Percentiles rank a stretch among this genome's conserved stretches.
Conservation (phyloP, 2,797 vertebrate genomes). For the Coregonus suidteri region DNA sequence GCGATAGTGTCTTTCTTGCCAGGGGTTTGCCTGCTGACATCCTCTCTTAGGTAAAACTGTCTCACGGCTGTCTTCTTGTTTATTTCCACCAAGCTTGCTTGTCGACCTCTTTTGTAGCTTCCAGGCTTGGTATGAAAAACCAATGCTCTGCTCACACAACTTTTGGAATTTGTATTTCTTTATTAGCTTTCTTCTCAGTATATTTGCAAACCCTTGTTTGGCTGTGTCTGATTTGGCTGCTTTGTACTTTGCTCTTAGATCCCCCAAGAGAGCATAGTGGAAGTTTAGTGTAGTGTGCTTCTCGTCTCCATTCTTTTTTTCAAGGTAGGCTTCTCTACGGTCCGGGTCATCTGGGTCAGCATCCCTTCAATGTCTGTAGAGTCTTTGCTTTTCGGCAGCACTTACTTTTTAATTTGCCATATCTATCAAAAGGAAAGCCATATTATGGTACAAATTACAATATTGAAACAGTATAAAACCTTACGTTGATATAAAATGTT, state of each 20-base stretch:
- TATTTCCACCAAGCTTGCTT: constrained; percentile 8
- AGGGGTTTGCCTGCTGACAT: neutral
- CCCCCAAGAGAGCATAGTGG: constrained; percentile 7
- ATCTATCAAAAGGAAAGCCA: no score
- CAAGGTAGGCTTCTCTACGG: no score
- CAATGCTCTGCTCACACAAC: constrained; percentile 14
- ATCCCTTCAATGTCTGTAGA: no score
- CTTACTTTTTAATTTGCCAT: no score
- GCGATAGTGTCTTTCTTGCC: constrained; percentile 14
- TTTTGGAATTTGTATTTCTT: constrained; percentile 12
- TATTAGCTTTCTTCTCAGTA: constrained; percentile 15
- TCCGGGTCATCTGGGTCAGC: no score
- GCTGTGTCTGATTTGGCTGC: constrained; percentile 6
- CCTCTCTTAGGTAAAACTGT: constrained; percentile 13
- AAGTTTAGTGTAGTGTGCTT: constrained; percentile 7
- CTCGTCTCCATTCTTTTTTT: neutral
- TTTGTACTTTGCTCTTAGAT: constrained; percentile 18
- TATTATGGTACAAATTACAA: no score
- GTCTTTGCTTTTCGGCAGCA: no score
- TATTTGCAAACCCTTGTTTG: constrained; percentile 8
- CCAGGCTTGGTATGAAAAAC: constrained; percentile 13
- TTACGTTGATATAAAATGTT: no score
- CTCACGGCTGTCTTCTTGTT: constrained; percentile 12
- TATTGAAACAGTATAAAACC: no score
- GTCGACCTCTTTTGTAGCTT: neutral